Conservation (phyloP, 1,140 invertebrate species). For the Zaprionus nigranus region DNA sequence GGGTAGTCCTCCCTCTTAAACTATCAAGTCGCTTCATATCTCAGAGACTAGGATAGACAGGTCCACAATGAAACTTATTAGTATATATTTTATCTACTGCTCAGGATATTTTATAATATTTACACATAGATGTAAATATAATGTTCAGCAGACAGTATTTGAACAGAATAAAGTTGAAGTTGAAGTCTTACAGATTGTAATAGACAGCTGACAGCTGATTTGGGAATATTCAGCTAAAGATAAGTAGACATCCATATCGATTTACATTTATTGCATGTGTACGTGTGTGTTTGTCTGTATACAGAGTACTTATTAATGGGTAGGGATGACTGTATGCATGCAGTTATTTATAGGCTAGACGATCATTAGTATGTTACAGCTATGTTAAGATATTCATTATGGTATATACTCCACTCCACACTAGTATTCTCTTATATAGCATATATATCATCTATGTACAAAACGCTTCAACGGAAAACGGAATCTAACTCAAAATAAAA, state of each 20-base stretch:
- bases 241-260: conserved; percentile 11
- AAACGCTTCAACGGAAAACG: conserved; percentile 19
- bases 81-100: background rate
- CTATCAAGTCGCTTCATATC: too few relatives aligned
- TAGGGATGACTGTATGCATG: conserved; percentile 61
- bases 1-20: background rate
- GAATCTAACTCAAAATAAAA: conserved; percentile 26
- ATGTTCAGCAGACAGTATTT: background rate
- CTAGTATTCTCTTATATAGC: conserved; percentile 25
- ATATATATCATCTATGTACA: conserved; percentile 31
- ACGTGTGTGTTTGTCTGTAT: background rate
- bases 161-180: background rate
- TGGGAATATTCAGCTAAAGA: background rate
- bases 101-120: background rate
- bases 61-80: too few relatives aligned
- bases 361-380: conserved; percentile 14
- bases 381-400: conserved; percentile 29
- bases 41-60: background rate
- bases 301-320: background rate
- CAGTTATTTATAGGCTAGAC: conserved; percentile 29
- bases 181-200: background rate
- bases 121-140: background rate
- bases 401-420: conserved; percentile 25
- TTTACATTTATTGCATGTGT: conserved; percentile 1
- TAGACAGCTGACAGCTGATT: background rate